Evolutionary conservation across 2,797 vertebrate genomes (phyloP).

Genomic region (Amblyraja radiata): DNA sequence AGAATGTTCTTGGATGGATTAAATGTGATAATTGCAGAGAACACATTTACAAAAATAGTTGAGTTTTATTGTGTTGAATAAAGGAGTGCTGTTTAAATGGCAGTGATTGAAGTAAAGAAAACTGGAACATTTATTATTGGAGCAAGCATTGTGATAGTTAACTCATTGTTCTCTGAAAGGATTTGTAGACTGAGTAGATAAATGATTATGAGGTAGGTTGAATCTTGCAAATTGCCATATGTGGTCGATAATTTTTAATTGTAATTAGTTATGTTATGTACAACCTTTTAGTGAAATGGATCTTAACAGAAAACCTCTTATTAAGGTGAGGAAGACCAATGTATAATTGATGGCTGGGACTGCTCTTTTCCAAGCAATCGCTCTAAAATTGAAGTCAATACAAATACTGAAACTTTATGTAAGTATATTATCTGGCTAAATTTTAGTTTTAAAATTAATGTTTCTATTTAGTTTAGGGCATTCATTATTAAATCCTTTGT

Average conservation of each 20-base stretch:
- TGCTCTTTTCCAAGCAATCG: conserved; percentile 78
- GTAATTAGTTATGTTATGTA: not conserved
- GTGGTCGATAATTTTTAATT: not conserved
- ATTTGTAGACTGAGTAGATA: not conserved
- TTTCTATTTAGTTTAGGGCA: not conserved
- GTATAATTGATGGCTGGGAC: conserved; percentile 75
- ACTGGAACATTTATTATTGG: not conserved
- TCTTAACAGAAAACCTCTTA: not conserved
- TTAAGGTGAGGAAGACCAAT: conserved; percentile 69
- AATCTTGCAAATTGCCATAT: not conserved
- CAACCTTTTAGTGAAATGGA: conserved; percentile 4
- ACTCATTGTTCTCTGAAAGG: not conserved
- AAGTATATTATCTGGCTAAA: conserved; percentile 50
- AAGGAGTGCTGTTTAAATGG: not conserved
- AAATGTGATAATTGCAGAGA: not conserved
- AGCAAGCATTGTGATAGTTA: not conserved
- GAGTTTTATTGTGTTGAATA: not conserved
- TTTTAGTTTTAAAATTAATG: not conserved
- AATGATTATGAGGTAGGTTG: not conserved
- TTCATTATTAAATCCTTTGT: not conserved
- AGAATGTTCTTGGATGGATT: not conserved
- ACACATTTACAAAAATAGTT: not conserved
- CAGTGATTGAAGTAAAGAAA: not conserved
- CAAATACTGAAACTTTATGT: conserved; percentile 71
- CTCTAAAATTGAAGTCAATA: conserved; percentile 62